Base-by-base conservation (phyloP, 2,113 vertebrate genomes). In the Neogale vison region DNA sequence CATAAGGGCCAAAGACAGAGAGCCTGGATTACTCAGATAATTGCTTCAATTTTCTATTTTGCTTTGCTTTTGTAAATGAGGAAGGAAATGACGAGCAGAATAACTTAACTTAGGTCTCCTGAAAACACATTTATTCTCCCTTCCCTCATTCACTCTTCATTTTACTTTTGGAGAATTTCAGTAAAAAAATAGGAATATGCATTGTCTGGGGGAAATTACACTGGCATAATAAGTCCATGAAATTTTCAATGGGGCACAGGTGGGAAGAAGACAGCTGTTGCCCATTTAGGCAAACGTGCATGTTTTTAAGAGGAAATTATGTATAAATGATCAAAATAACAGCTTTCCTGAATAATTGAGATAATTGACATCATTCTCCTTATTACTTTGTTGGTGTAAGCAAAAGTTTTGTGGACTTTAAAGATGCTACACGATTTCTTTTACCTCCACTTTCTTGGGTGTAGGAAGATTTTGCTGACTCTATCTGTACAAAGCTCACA, bases 291-390 rank as follows among this genome's bases (percentile, higher is more conserved):
- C 71, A 96, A 93, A 97, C 0, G 1, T 81, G 95, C 84, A 26
- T 88, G 21, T 88, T 92, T 96, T 93, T 79, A 15, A 69, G 88
- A 86, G 74, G 52, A 90, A 90, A 88, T 24, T 94, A 65, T 88
- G 76, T 89, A 93, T 74, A 96, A 98, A 98, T 96, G 94, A 91
- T 39, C 71, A 74, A 94, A 96, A 96, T 96, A 81, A 97, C 65
- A 85, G 88, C 31, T 86, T 96, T 92, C 21, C 59, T 90, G 86
- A 93, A 95, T 95, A 96, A 88, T 0, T 71, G 80, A 94, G 88
- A 81, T 86, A 93, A 95, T 90, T 85, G 85, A 79, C 34, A 79
- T 69, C 42, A 93, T 88, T 90, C 50, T 95, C n/a, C 45, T 88
- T 81, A 94, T 95, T 21, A 84, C 34, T 96, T 71, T 94, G 55